These are phyloP conservation scores for Gopherus evgoodei DNA, from an alignment of 2,113 vertebrate species.

Conservation along the genomic window DNA sequence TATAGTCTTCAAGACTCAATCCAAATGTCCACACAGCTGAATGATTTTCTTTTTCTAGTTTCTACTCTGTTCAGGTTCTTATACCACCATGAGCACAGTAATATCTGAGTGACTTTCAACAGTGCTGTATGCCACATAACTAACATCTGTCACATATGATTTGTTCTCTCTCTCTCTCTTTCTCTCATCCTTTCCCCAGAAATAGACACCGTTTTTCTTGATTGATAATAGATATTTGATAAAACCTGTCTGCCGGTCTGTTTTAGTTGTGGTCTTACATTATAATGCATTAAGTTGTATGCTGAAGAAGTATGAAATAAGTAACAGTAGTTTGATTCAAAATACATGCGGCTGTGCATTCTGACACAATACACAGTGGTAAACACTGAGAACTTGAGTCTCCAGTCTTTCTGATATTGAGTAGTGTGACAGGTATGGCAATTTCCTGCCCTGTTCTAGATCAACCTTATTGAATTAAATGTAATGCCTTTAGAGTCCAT, in stretches of 20 bases:
- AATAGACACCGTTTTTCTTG: background rate
- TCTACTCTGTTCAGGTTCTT: background rate
- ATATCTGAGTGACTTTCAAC: background rate
- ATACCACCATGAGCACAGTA: background rate
- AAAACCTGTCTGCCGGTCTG: background rate
- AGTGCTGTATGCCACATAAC: background rate
- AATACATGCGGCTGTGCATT: background rate
- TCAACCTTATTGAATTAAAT: background rate
- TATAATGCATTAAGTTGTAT: background rate
- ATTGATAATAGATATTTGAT: background rate
- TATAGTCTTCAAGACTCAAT: background rate
- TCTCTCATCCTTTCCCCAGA: background rate
- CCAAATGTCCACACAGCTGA: background rate
- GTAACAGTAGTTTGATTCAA: conserved; percentile 1
- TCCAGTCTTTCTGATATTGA: background rate
- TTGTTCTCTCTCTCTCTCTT: background rate
- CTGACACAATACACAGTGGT: background rate
- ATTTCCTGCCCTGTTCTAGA: background rate
- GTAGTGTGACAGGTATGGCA: background rate
- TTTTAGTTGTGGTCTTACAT: background rate
- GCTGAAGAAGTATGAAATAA: conserved; percentile 24
- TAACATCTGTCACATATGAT: background rate
- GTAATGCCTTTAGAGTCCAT: background rate
- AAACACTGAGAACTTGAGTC: background rate
- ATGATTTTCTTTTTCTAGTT: background rate